Base-by-base conservation (phyloP, 2,888 invertebrate species). In the Dynastes grantii region DNA sequence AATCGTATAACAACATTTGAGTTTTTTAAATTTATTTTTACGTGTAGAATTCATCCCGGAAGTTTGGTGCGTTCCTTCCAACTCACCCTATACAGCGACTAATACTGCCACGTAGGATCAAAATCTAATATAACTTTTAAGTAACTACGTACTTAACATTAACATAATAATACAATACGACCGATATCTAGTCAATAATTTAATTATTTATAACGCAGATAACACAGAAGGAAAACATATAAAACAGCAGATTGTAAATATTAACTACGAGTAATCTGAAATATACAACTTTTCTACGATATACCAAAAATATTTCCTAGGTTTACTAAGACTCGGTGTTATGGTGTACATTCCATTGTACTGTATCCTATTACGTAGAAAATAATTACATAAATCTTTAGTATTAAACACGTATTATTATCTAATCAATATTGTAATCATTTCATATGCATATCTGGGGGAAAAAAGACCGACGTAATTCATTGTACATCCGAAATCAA, bases 261-360 rank as follows among this genome's bases (percentile, higher is more conserved):
- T 4, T 16, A 37, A 45, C 11, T 45, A 22, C 27, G 55, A 55
- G 2, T 58, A 58, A 58, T 27, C 9, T 45, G 45, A 55, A 55
- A 16, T 4, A 6, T 55, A 40, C 45, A 58, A 58, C 55, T 22
- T 22, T 16, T 58, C 22, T 58, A 22, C 55, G 22, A 63, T 64
- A 61, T 76, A 65, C 76, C 76, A 76, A 75, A 71, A 71, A 73
- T 40, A 32, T 45, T 45, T 45, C 5, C 22, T 63, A 27, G n/a
- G 27, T 6, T 67, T 45, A n/a, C 45, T 67, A 45, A 67, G 8
- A 9, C 8, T 40, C 40, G 65, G 65, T 67, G 65, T 45, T 67
- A 16, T 67, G 65, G 65, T 67, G 45, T 67, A 67, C 65, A 67
- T 16, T 65, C 37, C 9, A 9, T 63, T 63, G 63, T 63, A 63